A percentile compares a stretch with the other conserved stretches of the same genome.
phyloP scores from a whole-genome alignment of 2,888 invertebrate genomes.

The Cerceris rybyensis region DNA sequence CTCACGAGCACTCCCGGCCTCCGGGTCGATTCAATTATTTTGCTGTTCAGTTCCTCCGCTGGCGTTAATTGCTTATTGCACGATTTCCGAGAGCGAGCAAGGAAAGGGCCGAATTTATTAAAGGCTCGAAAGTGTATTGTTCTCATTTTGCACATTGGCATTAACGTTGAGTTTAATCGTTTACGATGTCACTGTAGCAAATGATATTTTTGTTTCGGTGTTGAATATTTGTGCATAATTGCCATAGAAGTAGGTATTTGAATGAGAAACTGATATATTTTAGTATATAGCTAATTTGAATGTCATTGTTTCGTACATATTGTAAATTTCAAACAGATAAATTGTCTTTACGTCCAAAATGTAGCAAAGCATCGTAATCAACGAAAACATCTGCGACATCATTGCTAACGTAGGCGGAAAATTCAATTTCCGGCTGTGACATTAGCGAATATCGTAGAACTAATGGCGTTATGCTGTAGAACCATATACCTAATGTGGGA shows the following conservation, averaged over 20 bases:
- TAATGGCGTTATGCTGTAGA: not conserved
- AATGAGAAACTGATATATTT: too few relatives aligned
- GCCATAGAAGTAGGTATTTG: too few relatives aligned
- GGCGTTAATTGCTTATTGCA: not conserved
- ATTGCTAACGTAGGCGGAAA: constrained; percentile 11
- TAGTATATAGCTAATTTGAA: not conserved
- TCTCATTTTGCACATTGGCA: not conserved
- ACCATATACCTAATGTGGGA: constrained; percentile 10
- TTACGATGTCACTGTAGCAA: too few relatives aligned
- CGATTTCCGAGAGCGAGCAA: not conserved
- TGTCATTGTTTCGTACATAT: not conserved
- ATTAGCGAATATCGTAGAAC: constrained; percentile 8
- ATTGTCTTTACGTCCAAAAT: constrained; percentile 3
- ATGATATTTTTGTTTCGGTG: too few relatives aligned
- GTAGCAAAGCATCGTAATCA: not conserved
- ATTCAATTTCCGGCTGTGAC: constrained; percentile 25
- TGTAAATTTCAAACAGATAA: not conserved
- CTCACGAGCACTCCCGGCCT: not conserved
- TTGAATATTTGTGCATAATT: too few relatives aligned
- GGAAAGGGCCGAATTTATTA: not conserved
- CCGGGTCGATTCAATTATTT: not conserved
- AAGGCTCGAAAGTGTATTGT: not conserved
- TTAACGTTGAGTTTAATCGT: not conserved
- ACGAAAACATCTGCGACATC: constrained; percentile 14
- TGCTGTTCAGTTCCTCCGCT: not conserved